Percentiles rank a stretch among this genome's conserved stretches.
phyloP scores from a whole-genome alignment of 2,113 vertebrate species.

The Seriola quinqueradiata region DNA sequence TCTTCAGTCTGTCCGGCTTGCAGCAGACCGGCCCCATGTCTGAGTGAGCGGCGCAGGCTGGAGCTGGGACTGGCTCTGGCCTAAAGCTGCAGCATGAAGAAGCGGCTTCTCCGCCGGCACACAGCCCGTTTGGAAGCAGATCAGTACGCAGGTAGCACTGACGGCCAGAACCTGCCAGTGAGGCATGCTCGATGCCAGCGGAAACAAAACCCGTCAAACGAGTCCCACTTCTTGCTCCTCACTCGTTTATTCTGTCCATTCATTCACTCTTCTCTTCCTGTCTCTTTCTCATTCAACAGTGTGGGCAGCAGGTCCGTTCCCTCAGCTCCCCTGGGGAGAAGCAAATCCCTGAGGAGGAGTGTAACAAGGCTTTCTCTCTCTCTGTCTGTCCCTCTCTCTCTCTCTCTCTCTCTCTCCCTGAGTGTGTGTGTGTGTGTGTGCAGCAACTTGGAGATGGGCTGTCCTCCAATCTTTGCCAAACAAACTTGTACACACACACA shows the following conservation, averaged over 20 bases:
- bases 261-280: slow-evolving; percentile 57
- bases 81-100: slow-evolving; percentile 51
- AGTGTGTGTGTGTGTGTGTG: slow-evolving; percentile 59
- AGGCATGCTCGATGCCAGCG: slow-evolving; percentile 70
- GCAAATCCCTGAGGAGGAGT: slow-evolving; percentile 79
- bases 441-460: slow-evolving; percentile 74
- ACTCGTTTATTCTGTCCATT: slow-evolving; percentile 53
- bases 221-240: slow-evolving; percentile 52
- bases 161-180: slow-evolving; percentile 57
- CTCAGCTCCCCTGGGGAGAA: slow-evolving; percentile 74
- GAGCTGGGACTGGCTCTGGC: slow-evolving; percentile 35
- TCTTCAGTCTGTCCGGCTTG: slow-evolving; percentile 74
- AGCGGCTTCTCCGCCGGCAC: slow-evolving; percentile 33
- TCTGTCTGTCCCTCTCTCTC: slow-evolving; percentile 35
- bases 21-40: slow-evolving; percentile 84
- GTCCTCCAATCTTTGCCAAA: slow-evolving; percentile 80
- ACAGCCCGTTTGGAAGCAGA: slow-evolving; percentile 52
- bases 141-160: slow-evolving; percentile 64
- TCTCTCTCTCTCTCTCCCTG: slow-evolving; percentile 10
- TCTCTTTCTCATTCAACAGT: slow-evolving; percentile 62
- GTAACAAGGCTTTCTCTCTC: slow-evolving; percentile 72
- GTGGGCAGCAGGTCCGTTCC: slow-evolving; percentile 73
- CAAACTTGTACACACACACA: slow-evolving; percentile 55
- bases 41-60: slow-evolving; percentile 45
- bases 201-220: slow-evolving; percentile 57